These are phyloP conservation scores for Eospalax fontanierii DNA, from an alignment of 2,797 vertebrate species.

Conservation along the genomic window DNA sequence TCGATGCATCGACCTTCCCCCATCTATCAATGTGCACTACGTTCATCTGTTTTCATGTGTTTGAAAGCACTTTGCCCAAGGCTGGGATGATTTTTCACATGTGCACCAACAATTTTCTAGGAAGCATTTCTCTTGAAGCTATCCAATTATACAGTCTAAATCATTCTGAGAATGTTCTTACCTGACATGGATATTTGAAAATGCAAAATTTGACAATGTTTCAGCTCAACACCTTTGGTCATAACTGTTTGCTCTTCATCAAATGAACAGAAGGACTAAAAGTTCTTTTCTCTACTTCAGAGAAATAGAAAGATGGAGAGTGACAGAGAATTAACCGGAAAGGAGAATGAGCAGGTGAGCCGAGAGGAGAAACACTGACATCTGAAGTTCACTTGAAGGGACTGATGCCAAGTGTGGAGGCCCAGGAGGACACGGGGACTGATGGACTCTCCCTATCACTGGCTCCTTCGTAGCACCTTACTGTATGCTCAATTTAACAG, in stretches of 20 bases:
- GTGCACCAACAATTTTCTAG: not conserved
- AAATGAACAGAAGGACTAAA: not conserved
- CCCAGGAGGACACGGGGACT: not conserved
- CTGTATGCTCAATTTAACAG: not conserved
- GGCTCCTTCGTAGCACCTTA: not conserved
- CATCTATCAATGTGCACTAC: not conserved
- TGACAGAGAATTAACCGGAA: not conserved
- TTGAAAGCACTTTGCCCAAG: not conserved
- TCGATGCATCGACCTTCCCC: too few relatives aligned
- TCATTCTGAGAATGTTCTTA: slow-evolving; percentile 50
- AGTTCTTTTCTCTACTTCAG: not conserved
- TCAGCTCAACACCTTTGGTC: not conserved
- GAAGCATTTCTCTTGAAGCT: not conserved
- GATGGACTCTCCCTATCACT: not conserved
- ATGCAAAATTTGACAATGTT: not conserved
- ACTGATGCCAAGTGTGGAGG: not conserved
- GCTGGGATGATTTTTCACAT: not conserved
- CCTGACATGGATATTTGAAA: not conserved
- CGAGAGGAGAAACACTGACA: not conserved
- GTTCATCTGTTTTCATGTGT: not conserved
- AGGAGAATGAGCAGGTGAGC: not conserved
- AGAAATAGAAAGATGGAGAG: slow-evolving; percentile 33
- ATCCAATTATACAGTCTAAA: not conserved
- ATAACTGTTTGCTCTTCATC: slow-evolving; percentile 1
- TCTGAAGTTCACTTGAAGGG: not conserved